Base-by-base conservation (phyloP, 2,797 vertebrate genomes). In the Salarias fasciatus region DNA sequence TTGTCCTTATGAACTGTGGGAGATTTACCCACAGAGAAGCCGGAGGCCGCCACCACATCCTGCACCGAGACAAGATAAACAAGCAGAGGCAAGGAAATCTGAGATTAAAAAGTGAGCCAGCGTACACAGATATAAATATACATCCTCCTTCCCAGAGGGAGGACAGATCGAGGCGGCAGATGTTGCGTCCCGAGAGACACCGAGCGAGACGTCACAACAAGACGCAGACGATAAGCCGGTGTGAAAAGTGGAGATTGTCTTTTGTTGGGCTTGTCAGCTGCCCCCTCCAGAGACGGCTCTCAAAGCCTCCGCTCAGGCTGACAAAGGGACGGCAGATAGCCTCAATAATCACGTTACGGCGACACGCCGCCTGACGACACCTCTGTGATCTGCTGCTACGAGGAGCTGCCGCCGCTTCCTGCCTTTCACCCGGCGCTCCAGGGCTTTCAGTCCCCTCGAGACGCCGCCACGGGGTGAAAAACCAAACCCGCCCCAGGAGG, bases 1-100 rank as follows among this genome's bases (percentile, higher is more conserved):
- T 80, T 81, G 80, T 92, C 90, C 51, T 77, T 86, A 0, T 73
- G 63, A 48, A 63, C 80, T 1, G 91, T 91, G 65, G 92, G 89
- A 45, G 92, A 93, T 65, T 85, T 88, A 15, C 65, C 77, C 52
- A 92, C 83, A 5, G 67, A 76, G 64, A 93, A 94, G 65, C 92
- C 91, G 35, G 86, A 75, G 52, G 80, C 67, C 60, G 74, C 53
- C 40, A 93, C 60, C 62, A 86, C 63, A 56, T 92, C 91, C 92
- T 94, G 77, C n/a, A 75, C 36, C n/a, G n/a, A n/a, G n/a, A 55
- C 24, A 57, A 58, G 48, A 75, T 7, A 37, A 67, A 72, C 50
- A 68, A 61, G 11, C 48, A 53, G 24, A 72, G 31, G 41, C 31
- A 11, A n/a, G n/a, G 29, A 73, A 53, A 45, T 64, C 52, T 37